Evolutionary conservation across 1,140 invertebrate genomes (phyloP).

Genomic region (Streblospio benedicti): DNA sequence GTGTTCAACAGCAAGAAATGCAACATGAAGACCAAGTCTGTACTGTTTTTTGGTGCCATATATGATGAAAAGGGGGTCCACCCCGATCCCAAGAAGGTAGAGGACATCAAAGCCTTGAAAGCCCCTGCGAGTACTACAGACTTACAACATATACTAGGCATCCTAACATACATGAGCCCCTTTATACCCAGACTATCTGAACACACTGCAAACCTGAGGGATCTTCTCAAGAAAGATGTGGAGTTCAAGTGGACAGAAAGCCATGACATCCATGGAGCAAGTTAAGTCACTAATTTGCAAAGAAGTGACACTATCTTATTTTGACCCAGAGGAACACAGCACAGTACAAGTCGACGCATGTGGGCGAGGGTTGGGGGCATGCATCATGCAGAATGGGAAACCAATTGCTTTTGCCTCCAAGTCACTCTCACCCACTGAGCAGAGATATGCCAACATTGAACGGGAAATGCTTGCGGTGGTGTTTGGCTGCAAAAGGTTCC

Average conservation of each 20-base stretch:
- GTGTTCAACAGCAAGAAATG: constrained; percentile 39
- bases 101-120: constrained; percentile 29
- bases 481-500: background rate
- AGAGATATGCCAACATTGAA: constrained; percentile 13
- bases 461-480: constrained; percentile 13
- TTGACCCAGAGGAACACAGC: constrained; percentile 21
- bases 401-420: constrained; percentile 2
- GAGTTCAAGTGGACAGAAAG: constrained; percentile 2
- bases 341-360: constrained; percentile 27
- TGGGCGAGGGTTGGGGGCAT: constrained; percentile 40
- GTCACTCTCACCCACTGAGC: background rate
- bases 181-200: constrained; percentile 18
- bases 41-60: constrained; percentile 23
- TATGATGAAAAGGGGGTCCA: constrained; percentile 38
- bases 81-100: constrained; percentile 39
- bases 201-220: background rate
- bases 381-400: constrained; percentile 44
- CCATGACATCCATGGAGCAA: constrained; percentile 17
- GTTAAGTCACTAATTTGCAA: constrained; percentile 20
- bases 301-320: constrained; percentile 24
- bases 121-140: constrained; percentile 18
- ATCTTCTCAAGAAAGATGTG: constrained; percentile 7
- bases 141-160: constrained; percentile 24
- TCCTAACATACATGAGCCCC: constrained; percentile 22
- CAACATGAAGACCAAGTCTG: background rate